phyloP scores from a whole-genome alignment of 1,140 invertebrate genomes.

The Drosophila guanche region DNA sequence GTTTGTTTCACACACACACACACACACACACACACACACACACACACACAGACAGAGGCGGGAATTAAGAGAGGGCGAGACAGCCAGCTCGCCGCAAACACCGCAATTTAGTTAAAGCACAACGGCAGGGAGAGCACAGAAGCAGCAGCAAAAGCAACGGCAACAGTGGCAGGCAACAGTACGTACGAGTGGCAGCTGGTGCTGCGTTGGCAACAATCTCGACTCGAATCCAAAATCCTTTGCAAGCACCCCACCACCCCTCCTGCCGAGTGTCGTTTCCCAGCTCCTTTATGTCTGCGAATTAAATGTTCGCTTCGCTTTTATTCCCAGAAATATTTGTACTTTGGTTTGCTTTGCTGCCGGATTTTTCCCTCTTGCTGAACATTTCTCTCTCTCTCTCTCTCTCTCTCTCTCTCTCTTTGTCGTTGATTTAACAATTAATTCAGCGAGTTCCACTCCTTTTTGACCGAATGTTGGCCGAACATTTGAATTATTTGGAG shows the following conservation, averaged over 20 bases:
- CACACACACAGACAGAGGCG: constrained; percentile 2
- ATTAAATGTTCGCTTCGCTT: constrained; percentile 51
- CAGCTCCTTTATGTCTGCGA: constrained; percentile 33
- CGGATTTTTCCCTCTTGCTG: constrained; percentile 1
- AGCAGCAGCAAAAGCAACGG: constrained; percentile 32
- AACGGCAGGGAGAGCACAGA: constrained; percentile 63
- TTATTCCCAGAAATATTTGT: constrained; percentile 29
- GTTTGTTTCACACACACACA: constrained; percentile 57
- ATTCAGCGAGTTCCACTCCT: constrained; percentile 30
- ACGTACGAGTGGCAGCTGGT: constrained; percentile 27
- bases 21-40: constrained; percentile 31
- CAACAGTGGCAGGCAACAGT: constrained; percentile 27
- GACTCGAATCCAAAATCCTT: constrained; percentile 40
- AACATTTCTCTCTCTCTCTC: constrained; percentile 23
- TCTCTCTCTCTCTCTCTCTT: constrained; percentile 22
- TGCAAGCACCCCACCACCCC: not conserved
- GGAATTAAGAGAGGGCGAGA: constrained; percentile 23
- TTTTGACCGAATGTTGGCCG: constrained; percentile 30
- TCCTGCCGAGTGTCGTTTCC: not conserved
- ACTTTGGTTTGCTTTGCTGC: not conserved
- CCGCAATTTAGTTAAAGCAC: constrained; percentile 80
- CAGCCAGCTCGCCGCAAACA: constrained; percentile 49
- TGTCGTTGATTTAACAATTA: constrained; percentile 52
- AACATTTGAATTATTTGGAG: constrained; percentile 35
- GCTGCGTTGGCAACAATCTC: constrained; percentile 47